Conservation (phyloP, 2,888 invertebrate genomes). For the Adela reaumurella region DNA sequence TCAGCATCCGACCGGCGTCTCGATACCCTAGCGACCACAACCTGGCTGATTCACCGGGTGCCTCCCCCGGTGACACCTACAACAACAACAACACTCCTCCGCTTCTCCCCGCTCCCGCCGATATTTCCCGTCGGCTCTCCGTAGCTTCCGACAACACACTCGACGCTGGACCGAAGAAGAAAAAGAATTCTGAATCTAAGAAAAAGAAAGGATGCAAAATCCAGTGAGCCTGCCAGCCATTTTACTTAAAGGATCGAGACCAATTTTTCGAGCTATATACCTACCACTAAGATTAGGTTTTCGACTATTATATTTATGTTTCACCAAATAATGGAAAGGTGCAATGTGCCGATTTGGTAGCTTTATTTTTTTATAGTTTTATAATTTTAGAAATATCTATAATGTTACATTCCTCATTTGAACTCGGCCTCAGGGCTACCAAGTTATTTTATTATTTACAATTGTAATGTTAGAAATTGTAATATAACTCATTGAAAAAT, state of each 20-base stretch:
- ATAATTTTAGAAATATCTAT: too few relatives aligned
- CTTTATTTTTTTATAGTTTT: not conserved
- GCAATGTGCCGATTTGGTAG: not conserved
- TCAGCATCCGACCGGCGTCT: constrained; percentile 45
- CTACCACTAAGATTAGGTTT: not conserved
- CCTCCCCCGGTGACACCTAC: not conserved
- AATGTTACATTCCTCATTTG: too few relatives aligned
- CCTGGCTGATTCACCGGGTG: constrained; percentile 12
- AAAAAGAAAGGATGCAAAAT: constrained; percentile 47
- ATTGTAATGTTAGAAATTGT: too few relatives aligned
- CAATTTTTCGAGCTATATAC: not conserved
- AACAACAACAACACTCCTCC: constrained; percentile 40
- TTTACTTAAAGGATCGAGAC: too few relatives aligned
- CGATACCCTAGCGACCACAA: constrained; percentile 34
- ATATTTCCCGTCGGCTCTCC: constrained; percentile 18
- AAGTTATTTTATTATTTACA: too few relatives aligned
- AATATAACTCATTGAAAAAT: too few relatives aligned
- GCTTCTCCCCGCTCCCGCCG: constrained; percentile 26
- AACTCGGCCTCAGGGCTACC: too few relatives aligned
- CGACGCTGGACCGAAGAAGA: constrained; percentile 41
- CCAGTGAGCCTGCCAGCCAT: too few relatives aligned
- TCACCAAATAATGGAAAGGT: not conserved
- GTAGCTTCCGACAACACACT: constrained; percentile 48
- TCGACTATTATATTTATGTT: not conserved
- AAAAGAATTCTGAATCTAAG: constrained; percentile 37